phyloP scores from a whole-genome alignment of 2,113 vertebrate species.

The Sigmodon hispidus region DNA sequence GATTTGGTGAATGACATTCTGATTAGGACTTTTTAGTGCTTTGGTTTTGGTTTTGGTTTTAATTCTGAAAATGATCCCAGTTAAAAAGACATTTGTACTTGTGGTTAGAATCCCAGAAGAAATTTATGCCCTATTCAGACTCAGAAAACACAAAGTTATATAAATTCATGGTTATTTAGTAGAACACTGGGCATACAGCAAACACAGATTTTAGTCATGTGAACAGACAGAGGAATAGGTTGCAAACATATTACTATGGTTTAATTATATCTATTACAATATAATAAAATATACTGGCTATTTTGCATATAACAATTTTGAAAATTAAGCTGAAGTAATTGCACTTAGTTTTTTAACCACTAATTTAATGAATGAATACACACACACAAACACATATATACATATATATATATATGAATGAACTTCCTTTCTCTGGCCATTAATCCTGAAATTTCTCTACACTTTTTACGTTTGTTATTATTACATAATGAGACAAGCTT shows the following conservation, averaged over 20 bases:
- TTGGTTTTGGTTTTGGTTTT: not conserved
- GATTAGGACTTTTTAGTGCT: not conserved
- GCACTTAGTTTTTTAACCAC: not conserved
- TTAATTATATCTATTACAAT: not conserved
- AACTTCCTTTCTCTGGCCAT: not conserved
- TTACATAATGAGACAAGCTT: not conserved
- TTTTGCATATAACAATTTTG: not conserved
- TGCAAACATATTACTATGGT: not conserved
- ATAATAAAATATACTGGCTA: not conserved
- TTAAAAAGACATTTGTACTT: constrained; percentile 14
- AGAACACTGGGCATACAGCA: not conserved
- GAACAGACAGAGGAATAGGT: not conserved
- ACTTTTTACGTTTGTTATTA: constrained; percentile 50
- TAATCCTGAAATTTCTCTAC: constrained; percentile 41
- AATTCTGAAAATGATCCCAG: not conserved
- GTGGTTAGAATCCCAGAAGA: not conserved
- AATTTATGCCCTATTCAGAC: not conserved
- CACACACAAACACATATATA: not conserved
- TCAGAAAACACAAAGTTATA: not conserved
- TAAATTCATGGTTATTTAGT: not conserved
- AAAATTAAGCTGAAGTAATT: not conserved
- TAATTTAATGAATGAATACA: constrained; percentile 23
- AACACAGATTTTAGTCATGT: not conserved
- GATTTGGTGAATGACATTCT: not conserved
- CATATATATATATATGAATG: not conserved